Evolutionary conservation across 2,888 invertebrate genomes (phyloP), one percentile per base, ranked within the genome.

Genomic region (Gryllus longicercus): DNA sequence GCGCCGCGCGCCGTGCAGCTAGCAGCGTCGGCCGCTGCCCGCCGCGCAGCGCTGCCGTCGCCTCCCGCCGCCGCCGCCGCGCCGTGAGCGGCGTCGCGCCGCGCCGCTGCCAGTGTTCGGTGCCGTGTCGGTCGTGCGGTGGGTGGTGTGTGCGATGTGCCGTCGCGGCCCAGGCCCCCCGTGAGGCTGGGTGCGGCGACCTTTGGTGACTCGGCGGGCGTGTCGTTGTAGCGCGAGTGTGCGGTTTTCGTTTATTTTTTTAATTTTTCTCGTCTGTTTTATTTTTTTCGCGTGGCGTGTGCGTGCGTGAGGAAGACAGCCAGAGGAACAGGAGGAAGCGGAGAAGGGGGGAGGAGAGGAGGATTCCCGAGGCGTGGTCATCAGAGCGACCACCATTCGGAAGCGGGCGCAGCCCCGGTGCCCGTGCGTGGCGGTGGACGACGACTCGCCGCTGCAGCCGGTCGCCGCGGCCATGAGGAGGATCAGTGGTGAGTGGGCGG

Each of bases 361-460:
- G 38, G 63, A n/a, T 63, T n/a, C 63, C 63, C n/a, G 63, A 14
- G n/a, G 63, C 12, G 63, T 18, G 63, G 14, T 63, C 63, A 63
- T 11, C 63, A 16, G 63, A 63, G 63, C 63, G 63, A 38, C 63
- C 63, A 63, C 63, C 63, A 63, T 63, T 63, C 63, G 14, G 63
- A 63, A 8, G 63, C 63, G 63, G 14, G 8, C 63, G 63, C 63
- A 63, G 11, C 63, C 63, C n/a, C 63, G 63, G 63, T 63, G 63
- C n/a, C 63, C 63, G 63, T 63, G 63, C 63, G 63, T 63, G 63
- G 63, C 63, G 63, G 63, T 63, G 63, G 63, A 63, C 14, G 63
- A 63, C 63, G 63, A 63, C 16, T 63, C 63, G 14, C 63, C 63
- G 63, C 63, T 63, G 14, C 63, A 63, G 63, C 63, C 63, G 63